These are phyloP conservation scores for Sparidentex hasta DNA, from an alignment of 2,797 vertebrate genomes.

Conservation along the genomic window DNA sequence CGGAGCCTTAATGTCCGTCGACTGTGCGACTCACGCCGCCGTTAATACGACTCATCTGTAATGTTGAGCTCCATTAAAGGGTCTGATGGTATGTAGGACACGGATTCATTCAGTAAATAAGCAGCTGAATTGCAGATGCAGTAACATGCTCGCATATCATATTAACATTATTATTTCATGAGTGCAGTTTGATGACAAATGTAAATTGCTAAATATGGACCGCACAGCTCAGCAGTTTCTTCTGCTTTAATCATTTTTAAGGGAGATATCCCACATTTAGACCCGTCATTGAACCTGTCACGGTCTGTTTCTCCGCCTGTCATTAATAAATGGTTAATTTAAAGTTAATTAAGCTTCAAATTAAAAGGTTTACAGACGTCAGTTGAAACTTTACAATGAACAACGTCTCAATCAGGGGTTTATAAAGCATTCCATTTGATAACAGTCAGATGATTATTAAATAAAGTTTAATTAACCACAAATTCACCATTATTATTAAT, in stretches of 20 bases:
- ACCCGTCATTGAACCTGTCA: neutral
- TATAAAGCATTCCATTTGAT: too few relatives aligned
- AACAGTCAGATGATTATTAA: too few relatives aligned
- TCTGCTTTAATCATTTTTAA: neutral
- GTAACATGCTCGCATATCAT: neutral
- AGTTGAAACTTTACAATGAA: too few relatives aligned
- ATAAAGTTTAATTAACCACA: too few relatives aligned
- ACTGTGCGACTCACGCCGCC: neutral
- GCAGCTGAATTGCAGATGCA: constrained; percentile 1
- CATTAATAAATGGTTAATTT: too few relatives aligned
- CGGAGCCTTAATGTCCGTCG: neutral
- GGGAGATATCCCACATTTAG: neutral
- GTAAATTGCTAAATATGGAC: neutral
- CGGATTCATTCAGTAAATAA: constrained; percentile 32
- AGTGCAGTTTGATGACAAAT: neutral
- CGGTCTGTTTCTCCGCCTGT: neutral
- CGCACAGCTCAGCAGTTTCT: neutral
- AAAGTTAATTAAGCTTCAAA: too few relatives aligned
- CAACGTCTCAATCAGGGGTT: too few relatives aligned
- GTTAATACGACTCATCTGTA: constrained; percentile 52
- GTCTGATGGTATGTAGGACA: neutral
- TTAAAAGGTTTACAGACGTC: too few relatives aligned
- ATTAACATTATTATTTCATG: neutral
- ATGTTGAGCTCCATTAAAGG: constrained; percentile 30
- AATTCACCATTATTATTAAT: too few relatives aligned